These are phyloP conservation scores for Ailurus styani DNA, from an alignment of 2,113 vertebrate species.

Conservation along the genomic window DNA sequence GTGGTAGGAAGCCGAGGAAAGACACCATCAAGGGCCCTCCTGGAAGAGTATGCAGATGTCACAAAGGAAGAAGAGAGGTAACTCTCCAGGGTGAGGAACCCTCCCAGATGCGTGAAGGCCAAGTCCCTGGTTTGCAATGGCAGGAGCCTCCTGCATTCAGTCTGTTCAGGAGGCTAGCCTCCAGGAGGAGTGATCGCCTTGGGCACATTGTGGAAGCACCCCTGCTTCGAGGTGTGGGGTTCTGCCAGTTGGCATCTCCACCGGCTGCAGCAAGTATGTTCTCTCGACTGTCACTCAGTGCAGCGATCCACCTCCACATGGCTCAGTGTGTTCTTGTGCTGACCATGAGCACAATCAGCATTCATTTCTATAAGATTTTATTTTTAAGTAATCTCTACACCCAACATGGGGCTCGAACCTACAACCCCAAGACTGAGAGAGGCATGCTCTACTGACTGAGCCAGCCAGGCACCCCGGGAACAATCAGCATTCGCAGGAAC, in stretches of 20 bases:
- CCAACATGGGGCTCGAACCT: neutral
- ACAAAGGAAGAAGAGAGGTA: rapidly evolving
- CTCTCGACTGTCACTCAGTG: rapidly evolving
- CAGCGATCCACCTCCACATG: rapidly evolving
- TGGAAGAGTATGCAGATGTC: rapidly evolving
- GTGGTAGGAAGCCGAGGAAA: neutral
- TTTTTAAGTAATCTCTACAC: neutral
- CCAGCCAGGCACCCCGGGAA: neutral
- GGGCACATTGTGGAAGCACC: neutral
- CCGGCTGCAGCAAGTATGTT: rapidly evolving
- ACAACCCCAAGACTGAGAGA: neutral
- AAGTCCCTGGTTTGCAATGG: rapidly evolving
- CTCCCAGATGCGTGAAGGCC: neutral
- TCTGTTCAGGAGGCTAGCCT: neutral
- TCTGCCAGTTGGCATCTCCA: neutral
- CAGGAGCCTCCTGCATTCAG: rapidly evolving
- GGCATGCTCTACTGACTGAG: neutral
- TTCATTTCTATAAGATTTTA: neutral
- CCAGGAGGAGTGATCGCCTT: neutral
- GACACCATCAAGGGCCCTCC: rapidly evolving
- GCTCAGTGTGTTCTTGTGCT: rapidly evolving
- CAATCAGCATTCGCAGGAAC: neutral
- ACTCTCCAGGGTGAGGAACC: neutral
- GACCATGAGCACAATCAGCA: rapidly evolving
- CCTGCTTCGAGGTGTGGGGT: too few species aligned